phyloP scores from a whole-genome alignment of 2,888 invertebrate genomes.

The Acronicta psi region DNA sequence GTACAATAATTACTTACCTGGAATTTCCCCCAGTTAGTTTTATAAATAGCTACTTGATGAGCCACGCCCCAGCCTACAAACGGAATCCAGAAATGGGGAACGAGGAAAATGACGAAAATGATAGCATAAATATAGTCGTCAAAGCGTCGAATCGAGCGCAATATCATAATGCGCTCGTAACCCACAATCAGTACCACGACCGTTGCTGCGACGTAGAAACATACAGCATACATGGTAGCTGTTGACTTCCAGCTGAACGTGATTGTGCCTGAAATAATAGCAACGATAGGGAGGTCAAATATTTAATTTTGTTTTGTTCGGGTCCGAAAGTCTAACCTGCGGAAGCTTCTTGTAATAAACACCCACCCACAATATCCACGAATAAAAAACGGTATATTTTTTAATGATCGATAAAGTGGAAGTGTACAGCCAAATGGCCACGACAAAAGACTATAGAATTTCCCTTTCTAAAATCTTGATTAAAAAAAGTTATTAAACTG shows the following conservation, averaged over 20 bases:
- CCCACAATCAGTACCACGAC: constrained; percentile 90
- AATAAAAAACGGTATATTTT: too few species aligned
- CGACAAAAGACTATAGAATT: too few species aligned
- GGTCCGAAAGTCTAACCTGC: too few species aligned
- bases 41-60: constrained; percentile 91
- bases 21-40: constrained; percentile 91
- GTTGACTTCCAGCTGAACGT: constrained; percentile 91
- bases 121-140: constrained; percentile 92
- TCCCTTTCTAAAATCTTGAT: too few species aligned
- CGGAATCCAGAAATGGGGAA: constrained; percentile 92
- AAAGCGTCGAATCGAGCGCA: constrained; percentile 90
- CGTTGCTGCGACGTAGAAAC: constrained; percentile 90
- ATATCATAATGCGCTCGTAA: constrained; percentile 89
- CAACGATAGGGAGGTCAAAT: too few species aligned
- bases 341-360: too few species aligned
- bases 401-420: too few species aligned
- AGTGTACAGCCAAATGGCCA: too few species aligned
- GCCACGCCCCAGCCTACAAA: constrained; percentile 92
- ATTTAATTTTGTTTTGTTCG: neutral
- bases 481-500: too few species aligned
- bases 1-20: constrained; percentile 88
- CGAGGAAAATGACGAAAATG: constrained; percentile 90
- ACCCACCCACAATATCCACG: too few species aligned
- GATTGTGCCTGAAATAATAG: constrained; percentile 79
- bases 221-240: constrained; percentile 91